Percentiles rank a stretch among this genome's conserved stretches.
These are phyloP conservation scores for Silurus lanzhouensis DNA, from an alignment of 2,797 vertebrate genomes.

Conservation along the genomic window DNA sequence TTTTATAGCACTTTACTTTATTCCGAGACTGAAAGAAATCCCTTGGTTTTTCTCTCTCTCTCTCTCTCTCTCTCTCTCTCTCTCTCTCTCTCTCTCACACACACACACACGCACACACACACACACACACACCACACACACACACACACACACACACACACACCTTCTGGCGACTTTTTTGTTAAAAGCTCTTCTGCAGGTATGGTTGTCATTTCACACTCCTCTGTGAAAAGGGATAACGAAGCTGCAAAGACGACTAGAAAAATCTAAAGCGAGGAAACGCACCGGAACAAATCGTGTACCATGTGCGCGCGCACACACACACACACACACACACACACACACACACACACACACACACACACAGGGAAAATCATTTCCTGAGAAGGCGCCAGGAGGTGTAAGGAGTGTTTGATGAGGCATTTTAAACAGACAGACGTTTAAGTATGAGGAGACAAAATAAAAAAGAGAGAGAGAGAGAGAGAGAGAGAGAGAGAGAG, in stretches of 20 bases:
- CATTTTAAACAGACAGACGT: slow-evolving; percentile 25
- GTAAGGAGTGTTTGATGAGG: slow-evolving; percentile 40
- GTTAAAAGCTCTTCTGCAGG: not conserved
- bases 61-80: not conserved
- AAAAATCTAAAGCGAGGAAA: not conserved
- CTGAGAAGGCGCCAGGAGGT: slow-evolving; percentile 53
- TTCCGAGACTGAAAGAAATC: not conserved
- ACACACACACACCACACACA: not conserved
- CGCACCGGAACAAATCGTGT: slow-evolving; percentile 3
- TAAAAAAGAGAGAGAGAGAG: not conserved
- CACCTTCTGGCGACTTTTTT: not conserved
- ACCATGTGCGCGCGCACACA: not conserved
- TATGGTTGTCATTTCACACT: slow-evolving; percentile 10
- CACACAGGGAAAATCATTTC: slow-evolving; percentile 51
- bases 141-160: not conserved
- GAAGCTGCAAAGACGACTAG: slow-evolving; percentile 8
- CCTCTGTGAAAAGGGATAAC: slow-evolving; percentile 1
- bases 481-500: slow-evolving; percentile 4
- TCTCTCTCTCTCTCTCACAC: too few relatives aligned
- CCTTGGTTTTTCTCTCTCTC: not conserved
- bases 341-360: not conserved
- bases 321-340: slow-evolving; percentile 13
- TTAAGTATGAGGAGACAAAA: not conserved
- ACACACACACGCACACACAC: too few relatives aligned
- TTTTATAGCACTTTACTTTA: not conserved